Percentiles rank a stretch among this genome's conserved stretches.
phyloP scores from a whole-genome alignment of 2,113 vertebrate genomes.

The Phyllostomus discolor region DNA sequence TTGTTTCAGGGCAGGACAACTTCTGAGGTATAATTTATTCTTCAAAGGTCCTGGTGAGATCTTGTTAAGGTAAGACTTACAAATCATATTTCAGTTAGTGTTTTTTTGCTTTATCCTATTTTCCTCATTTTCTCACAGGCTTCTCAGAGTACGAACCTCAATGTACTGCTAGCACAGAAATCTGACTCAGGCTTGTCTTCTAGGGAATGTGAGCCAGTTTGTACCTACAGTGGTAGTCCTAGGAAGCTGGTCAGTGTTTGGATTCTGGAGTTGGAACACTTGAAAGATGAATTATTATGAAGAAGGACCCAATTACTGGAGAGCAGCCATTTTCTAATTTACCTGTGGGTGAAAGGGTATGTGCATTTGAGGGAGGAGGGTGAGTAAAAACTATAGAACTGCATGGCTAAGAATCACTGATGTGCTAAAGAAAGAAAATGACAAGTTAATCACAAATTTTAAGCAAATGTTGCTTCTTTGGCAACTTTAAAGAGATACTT shows the following conservation, averaged over 20 bases:
- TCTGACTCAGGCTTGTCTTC: neutral
- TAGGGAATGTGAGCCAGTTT: neutral
- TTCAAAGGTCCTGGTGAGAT: neutral
- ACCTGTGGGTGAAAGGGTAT: neutral
- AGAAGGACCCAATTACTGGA: neutral
- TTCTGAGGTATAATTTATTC: neutral
- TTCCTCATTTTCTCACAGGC: neutral
- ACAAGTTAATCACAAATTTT: neutral
- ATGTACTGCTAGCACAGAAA: neutral
- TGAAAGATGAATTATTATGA: neutral
- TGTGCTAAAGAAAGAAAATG: neutral
- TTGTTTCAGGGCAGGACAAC: neutral
- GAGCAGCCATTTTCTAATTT: neutral
- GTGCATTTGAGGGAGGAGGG: neutral
- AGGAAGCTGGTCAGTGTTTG: neutral
- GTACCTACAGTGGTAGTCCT: neutral
- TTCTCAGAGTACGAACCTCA: neutral
- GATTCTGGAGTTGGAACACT: neutral
- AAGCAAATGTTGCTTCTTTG: neutral
- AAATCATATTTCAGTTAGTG: neutral
- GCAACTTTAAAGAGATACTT: neutral
- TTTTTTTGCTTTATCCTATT: neutral
- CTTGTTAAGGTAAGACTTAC: neutral
- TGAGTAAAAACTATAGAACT: neutral
- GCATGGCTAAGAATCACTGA: neutral